Evolutionary conservation across 2,113 vertebrate species (phyloP).

Genomic region (Petrocephalus zakoni): DNA sequence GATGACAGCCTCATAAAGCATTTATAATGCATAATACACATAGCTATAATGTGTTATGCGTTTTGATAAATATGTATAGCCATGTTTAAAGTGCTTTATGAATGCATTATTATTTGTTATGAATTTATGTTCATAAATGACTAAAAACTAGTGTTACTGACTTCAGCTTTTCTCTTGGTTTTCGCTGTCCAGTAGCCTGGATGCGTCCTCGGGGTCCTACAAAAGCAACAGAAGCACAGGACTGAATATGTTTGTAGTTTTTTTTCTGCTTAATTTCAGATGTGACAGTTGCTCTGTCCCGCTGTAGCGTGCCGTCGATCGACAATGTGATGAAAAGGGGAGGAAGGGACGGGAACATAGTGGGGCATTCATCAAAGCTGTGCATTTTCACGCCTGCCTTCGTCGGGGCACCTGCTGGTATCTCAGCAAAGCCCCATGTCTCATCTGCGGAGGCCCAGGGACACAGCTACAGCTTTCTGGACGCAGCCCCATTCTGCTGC

Average conservation of each 20-base stretch:
- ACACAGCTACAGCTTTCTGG: conserved; percentile 13
- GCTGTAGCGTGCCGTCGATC: neutral
- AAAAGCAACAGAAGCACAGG: neutral
- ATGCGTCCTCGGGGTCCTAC: neutral
- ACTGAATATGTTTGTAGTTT: neutral
- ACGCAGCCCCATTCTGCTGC: conserved; percentile 21
- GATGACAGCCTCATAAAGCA: no score
- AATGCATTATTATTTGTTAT: no score
- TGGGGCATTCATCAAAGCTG: conserved; percentile 21
- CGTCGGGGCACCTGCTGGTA: conserved; percentile 1
- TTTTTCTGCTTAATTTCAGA: conserved; percentile 6
- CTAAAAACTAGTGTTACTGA: no score
- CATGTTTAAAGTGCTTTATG: no score
- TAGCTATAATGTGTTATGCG: no score
- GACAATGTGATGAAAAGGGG: conserved; percentile 14
- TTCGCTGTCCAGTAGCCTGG: neutral
- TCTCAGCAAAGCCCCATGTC: conserved; percentile 9
- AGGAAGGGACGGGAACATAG: conserved; percentile 6
- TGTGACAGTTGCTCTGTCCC: neutral
- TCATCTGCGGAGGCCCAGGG: conserved; percentile 14
- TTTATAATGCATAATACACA: no score
- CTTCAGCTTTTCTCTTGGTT: neutral
- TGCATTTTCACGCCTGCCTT: conserved; percentile 19
- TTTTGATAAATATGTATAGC: no score
- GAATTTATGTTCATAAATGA: no score